A percentile compares a stretch with the other conserved stretches of the same genome.
Conservation (phyloP, 2,888 invertebrate species). For the Pycnomerus fuliginosus region DNA sequence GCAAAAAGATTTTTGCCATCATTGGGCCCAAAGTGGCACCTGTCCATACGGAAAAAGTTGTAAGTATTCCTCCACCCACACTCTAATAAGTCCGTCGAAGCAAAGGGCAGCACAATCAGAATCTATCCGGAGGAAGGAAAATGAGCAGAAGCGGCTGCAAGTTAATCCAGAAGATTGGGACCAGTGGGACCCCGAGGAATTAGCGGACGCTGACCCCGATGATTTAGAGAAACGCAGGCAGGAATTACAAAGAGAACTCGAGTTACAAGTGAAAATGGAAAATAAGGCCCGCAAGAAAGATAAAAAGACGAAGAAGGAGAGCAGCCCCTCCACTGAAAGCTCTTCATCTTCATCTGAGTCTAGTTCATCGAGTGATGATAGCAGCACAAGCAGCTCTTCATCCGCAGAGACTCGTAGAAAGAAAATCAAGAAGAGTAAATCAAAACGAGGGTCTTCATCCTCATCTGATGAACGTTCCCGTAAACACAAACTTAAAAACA, state of each 20-base stretch:
- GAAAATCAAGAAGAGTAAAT: conserved; percentile 46
- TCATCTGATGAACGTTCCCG: conserved; percentile 61
- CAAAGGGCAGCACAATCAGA: conserved; percentile 67
- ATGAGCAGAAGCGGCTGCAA: conserved; percentile 64
- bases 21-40: conserved; percentile 75
- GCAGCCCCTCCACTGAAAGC: conserved; percentile 68
- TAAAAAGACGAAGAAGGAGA: conserved; percentile 66
- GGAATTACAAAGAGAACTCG: conserved; percentile 74
- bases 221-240: conserved; percentile 73
- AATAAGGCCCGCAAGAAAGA: conserved; percentile 68
- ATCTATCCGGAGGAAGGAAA: too few species aligned
- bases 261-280: conserved; percentile 76
- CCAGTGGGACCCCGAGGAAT: conserved; percentile 75
- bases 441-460: conserved; percentile 44
- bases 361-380: conserved; percentile 66
- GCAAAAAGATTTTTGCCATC: conserved; percentile 67
- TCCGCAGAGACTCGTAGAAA: conserved; percentile 50
- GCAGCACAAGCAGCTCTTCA: conserved; percentile 57
- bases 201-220: conserved; percentile 80
- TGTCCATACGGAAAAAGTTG: conserved; percentile 77
- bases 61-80: conserved; percentile 74
- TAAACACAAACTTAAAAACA: conserved; percentile 58
- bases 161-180: conserved; percentile 65
- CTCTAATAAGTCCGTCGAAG: conserved; percentile 74
- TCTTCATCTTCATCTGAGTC: conserved; percentile 64